Percentiles rank a stretch among this genome's conserved stretches.
Evolutionary conservation across 2,888 invertebrate genomes (phyloP).

Genomic region (Leptinotarsa juncta): DNA sequence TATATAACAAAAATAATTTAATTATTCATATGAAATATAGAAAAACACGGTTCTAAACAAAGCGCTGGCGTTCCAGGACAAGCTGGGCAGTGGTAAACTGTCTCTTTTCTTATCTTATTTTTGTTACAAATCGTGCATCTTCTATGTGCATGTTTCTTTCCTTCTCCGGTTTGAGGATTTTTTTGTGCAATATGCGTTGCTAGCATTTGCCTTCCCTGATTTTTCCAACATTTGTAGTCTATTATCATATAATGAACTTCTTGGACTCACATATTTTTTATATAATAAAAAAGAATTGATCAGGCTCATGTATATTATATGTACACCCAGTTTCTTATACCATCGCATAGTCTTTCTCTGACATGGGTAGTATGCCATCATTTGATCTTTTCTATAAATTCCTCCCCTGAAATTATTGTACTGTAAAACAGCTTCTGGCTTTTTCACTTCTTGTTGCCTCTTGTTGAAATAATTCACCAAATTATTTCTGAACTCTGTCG

Average conservation of each 20-base stretch:
- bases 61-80: conserved; percentile 26
- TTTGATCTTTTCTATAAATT: neutral
- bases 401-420: neutral
- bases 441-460: conserved; percentile 9
- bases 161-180: conserved; percentile 15
- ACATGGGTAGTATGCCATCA: conserved; percentile 7
- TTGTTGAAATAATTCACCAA: conserved; percentile 5
- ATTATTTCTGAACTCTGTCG: neutral
- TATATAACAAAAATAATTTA: conserved; percentile 24
- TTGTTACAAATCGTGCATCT: conserved; percentile 15
- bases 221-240: neutral
- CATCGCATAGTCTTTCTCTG: conserved; percentile 7
- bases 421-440: neutral
- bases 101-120: conserved; percentile 24
- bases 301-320: neutral
- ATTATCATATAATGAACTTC: conserved; percentile 5
- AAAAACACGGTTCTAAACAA: conserved; percentile 27
- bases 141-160: conserved; percentile 17
- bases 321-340: conserved; percentile 7
- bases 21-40: conserved; percentile 26
- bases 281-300: neutral
- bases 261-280: neutral
- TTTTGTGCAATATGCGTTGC: neutral
- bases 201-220: too few relatives aligned
- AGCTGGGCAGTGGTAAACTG: conserved; percentile 25